These are phyloP conservation scores for Megalops atlanticus DNA, from an alignment of 2,113 vertebrate genomes.

Conservation along the genomic window DNA sequence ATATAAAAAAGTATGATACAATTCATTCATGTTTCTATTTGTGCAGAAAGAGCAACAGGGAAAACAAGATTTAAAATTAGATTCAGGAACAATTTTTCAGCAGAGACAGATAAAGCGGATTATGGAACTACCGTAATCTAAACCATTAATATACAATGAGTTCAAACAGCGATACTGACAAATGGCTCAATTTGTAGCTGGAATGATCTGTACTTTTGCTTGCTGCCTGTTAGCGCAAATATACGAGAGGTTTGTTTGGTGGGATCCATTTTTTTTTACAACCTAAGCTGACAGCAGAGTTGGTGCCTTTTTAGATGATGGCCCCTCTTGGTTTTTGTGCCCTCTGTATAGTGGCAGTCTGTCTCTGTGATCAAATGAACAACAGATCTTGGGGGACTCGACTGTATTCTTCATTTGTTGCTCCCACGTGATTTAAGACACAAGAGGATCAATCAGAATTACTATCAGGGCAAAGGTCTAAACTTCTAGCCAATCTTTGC, in stretches of 20 bases:
- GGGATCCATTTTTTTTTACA: not conserved
- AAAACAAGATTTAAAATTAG: not conserved
- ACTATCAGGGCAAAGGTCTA: slow-evolving; percentile 5
- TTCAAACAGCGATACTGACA: not conserved
- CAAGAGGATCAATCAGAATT: not conserved
- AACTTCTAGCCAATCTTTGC: not conserved
- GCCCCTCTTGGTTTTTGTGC: not conserved
- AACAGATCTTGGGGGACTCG: not conserved
- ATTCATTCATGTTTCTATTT: not conserved
- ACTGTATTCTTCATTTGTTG: not conserved
- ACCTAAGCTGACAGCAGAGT: not conserved
- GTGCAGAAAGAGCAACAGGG: not conserved
- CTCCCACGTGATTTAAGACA: not conserved
- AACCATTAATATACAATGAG: not conserved
- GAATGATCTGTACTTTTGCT: not conserved
- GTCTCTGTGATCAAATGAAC: not conserved
- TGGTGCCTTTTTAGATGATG: not conserved
- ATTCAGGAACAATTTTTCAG: not conserved
- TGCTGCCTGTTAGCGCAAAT: not conserved
- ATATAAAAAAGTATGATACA: not conserved
- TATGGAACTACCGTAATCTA: not conserved
- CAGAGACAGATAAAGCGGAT: not conserved
- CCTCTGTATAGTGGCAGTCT: not conserved
- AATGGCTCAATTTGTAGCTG: not conserved
- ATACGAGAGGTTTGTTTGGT: not conserved